Evolutionary conservation across 2,888 invertebrate genomes (phyloP).

Genomic region (Hypena proboscidalis): DNA sequence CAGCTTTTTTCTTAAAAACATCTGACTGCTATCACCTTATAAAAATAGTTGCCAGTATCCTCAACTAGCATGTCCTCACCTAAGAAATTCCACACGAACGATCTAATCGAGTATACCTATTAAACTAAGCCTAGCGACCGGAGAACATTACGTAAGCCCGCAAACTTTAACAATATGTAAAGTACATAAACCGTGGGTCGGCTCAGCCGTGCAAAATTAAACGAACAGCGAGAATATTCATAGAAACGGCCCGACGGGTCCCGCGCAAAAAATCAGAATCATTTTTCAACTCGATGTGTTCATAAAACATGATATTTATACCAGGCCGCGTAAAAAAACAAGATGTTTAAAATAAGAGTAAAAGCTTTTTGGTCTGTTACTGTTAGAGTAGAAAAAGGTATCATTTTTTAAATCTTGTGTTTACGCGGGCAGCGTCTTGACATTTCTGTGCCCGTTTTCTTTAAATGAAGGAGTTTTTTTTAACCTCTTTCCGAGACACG

Average conservation of each 20-base stretch:
- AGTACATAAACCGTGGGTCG: constrained; percentile 38
- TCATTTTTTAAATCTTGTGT: too few relatives aligned
- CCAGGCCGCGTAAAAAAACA: constrained; percentile 1
- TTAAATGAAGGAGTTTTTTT: constrained; percentile 17
- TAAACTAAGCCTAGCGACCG: constrained; percentile 17
- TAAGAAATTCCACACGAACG: constrained; percentile 6
- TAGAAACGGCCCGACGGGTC: constrained; percentile 31
- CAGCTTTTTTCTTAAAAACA: too few relatives aligned
- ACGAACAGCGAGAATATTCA: constrained; percentile 44
- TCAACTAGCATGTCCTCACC: not conserved
- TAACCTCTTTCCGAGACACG: constrained; percentile 9
- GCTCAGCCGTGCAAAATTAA: constrained; percentile 49
- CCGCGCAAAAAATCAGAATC: constrained; percentile 38
- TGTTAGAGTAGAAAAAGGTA: too few relatives aligned
- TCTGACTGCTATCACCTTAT: too few relatives aligned
- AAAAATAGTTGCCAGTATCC: too few relatives aligned
- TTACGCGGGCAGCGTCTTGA: constrained; percentile 12
- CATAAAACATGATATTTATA: constrained; percentile 16
- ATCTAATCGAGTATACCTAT: constrained; percentile 19
- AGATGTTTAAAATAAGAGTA: not conserved
- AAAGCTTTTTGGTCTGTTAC: constrained; percentile 3
- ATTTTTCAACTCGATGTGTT: constrained; percentile 31
- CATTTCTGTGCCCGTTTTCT: constrained; percentile 8
- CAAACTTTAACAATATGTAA: constrained; percentile 45
- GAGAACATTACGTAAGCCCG: constrained; percentile 22